phyloP scores from a whole-genome alignment of 2,888 invertebrate genomes.

The Phyllotreta cruciferae region DNA sequence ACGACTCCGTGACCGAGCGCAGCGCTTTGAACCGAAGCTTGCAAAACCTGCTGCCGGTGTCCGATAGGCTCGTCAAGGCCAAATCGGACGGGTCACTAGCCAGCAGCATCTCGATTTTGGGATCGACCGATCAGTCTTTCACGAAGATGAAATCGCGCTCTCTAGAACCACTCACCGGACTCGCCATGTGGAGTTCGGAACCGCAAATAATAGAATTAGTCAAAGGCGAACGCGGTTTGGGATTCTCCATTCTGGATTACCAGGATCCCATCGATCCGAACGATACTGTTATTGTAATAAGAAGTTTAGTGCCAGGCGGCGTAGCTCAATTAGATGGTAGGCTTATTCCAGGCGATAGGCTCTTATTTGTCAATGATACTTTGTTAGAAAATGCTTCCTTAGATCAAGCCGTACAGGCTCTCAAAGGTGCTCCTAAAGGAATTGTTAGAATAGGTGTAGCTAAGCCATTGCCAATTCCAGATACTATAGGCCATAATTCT shows the following conservation, averaged over 20 bases:
- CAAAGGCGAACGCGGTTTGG: slow-evolving; percentile 96
- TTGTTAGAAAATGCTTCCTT: slow-evolving; percentile 93
- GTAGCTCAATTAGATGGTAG: slow-evolving; percentile 98
- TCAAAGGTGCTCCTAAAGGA: slow-evolving; percentile 96
- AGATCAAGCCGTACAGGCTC: slow-evolving; percentile 95
- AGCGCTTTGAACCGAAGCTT: slow-evolving; percentile 64
- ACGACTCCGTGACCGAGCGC: slow-evolving; percentile 55
- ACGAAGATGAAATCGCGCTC: slow-evolving; percentile 83
- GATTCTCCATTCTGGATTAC: slow-evolving; percentile 97
- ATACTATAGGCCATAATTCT: slow-evolving; percentile 65
- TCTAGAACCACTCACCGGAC: slow-evolving; percentile 94
- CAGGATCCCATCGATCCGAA: slow-evolving; percentile 95
- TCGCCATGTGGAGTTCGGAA: slow-evolving; percentile 98
- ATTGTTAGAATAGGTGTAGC: slow-evolving; percentile 96
- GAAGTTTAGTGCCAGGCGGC: slow-evolving; percentile 97
- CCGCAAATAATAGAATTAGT: slow-evolving; percentile 95
- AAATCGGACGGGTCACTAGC: slow-evolving; percentile 90
- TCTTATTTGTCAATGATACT: slow-evolving; percentile 93
- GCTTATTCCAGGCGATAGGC: slow-evolving; percentile 95
- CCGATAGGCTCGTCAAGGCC: slow-evolving; percentile 82
- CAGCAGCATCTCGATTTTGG: slow-evolving; percentile 68
- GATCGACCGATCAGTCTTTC: slow-evolving; percentile 63
- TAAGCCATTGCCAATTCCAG: slow-evolving; percentile 84
- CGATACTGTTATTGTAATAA: slow-evolving; percentile 97
- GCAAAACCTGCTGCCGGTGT: slow-evolving; percentile 70